Evolutionary conservation across 2,113 vertebrate species (phyloP).

Genomic region (Pollimyrus isidori): DNA sequence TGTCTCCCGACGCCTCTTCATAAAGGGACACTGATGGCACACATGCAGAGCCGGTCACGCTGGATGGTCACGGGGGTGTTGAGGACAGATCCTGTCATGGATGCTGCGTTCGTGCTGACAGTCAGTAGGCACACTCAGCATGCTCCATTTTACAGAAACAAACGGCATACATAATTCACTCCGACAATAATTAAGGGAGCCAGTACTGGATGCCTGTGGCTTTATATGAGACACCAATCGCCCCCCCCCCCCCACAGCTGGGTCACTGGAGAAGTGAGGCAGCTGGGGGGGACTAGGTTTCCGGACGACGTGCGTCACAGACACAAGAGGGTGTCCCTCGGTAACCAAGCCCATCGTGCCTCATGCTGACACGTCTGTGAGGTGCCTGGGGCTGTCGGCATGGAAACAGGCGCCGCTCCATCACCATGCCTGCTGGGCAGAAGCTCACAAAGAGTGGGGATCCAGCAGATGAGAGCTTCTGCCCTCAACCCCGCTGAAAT

Average conservation of each 20-base stretch:
- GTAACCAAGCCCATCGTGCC: neutral
- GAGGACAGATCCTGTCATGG: neutral
- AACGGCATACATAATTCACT: neutral
- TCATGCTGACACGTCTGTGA: neutral
- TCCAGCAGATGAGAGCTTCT: neutral
- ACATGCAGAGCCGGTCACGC: neutral
- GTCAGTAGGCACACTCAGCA: neutral
- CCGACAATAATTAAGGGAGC: neutral
- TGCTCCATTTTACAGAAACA: neutral
- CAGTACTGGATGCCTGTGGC: neutral
- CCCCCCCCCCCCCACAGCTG: conserved; percentile 3
- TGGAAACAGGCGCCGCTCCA: neutral
- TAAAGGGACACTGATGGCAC: neutral
- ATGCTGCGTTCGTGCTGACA: neutral
- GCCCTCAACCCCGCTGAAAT: neutral
- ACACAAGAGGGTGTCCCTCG: neutral
- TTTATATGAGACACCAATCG: neutral
- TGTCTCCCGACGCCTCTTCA: neutral
- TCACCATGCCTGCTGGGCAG: neutral
- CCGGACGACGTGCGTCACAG: neutral
- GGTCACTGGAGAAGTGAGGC: conserved; percentile 4
- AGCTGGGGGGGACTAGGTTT: neutral
- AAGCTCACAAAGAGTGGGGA: neutral
- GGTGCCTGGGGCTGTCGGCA: conserved; percentile 26
- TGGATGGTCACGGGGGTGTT: neutral